Base-by-base conservation (phyloP, 2,888 invertebrate genomes). In the Drosophila demipolita region DNA sequence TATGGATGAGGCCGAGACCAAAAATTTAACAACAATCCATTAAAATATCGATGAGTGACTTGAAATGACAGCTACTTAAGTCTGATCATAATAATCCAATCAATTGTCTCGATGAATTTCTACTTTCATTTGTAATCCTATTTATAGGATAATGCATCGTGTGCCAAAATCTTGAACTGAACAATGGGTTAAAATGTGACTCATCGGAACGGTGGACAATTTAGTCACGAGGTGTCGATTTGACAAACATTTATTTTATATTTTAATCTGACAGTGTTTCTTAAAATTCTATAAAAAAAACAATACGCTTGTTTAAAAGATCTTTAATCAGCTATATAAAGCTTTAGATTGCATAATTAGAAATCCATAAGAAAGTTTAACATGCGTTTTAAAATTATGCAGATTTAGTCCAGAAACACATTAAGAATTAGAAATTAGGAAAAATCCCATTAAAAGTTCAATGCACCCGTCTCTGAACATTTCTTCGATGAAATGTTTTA, bases 391-490 rank as follows among this genome's bases (percentile, higher is more conserved):
- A 1, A 12, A 12, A 57, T 33, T 42, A 29, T 3, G 35, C 36
- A 23, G 23, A 35, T 35, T 15, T 17, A 26, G 6, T 17, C 12
- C 45, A 38, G n/a, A 49, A 48, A 58, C 40, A 55, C 72, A 61
- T 55, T 61, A 71, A 9, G 35, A 23, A 69, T 36, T 35, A 38
- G 58, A 48, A 23, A 29, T 20, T 45, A 48, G 32, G 40, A 23
- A 63, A 66, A 66, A 55, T 40, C 45, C 66, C 61, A 79, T 70
- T 59, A 57, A 72, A 88, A 90, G 84, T 90, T 85, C 84, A 85
- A 73, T 87, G 90, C 73, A 86, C 90, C 73, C 86, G 65, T 23
- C 35, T 42, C 23, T 53, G 45, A 69, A 29, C 29, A 29, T 29
- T 29, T 57, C 54, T 52, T 66, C 17, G 67, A 64, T 23, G 8